phyloP scores from a whole-genome alignment of 2,113 vertebrate species.

The Sylvietta virens region DNA sequence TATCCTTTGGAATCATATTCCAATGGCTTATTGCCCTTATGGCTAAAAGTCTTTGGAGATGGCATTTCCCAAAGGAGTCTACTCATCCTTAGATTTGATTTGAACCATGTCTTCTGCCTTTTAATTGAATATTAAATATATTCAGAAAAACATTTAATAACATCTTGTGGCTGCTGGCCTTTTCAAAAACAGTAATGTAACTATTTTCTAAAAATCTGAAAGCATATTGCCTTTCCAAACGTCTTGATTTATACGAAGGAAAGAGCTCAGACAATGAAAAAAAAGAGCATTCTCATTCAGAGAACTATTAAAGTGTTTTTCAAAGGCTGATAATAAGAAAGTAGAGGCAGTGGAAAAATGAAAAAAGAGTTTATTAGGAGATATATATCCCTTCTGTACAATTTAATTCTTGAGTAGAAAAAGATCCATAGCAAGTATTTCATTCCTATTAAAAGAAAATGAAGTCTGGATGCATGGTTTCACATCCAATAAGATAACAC shows the following conservation, averaged over 20 bases:
- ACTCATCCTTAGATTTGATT: neutral
- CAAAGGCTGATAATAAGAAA: slow-evolving; percentile 25
- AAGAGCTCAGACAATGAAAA: neutral
- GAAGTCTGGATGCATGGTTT: slow-evolving; percentile 35
- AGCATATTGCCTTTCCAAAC: slow-evolving; percentile 26
- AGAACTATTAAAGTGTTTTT: slow-evolving; percentile 16
- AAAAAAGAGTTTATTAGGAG: slow-evolving; percentile 50
- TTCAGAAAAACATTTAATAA: slow-evolving; percentile 31
- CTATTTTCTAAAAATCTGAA: slow-evolving; percentile 26
- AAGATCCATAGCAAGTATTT: neutral
- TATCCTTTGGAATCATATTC: neutral
- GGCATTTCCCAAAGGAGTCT: slow-evolving; percentile 1
- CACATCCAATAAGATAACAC: slow-evolving; percentile 23
- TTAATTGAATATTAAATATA: slow-evolving; percentile 5
- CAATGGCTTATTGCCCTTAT: neutral
- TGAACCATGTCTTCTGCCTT: neutral
- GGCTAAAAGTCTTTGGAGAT: neutral
- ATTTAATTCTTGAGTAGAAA: slow-evolving; percentile 37
- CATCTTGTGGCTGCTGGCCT: neutral
- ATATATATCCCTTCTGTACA: slow-evolving; percentile 48
- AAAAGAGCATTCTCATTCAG: neutral
- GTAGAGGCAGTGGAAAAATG: slow-evolving; percentile 33
- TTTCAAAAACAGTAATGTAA: slow-evolving; percentile 5
- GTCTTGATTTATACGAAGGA: neutral
- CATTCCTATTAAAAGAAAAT: slow-evolving; percentile 22